Base-by-base conservation (phyloP, 1,140 invertebrate species). In the Pseudobourletiella spinata region DNA sequence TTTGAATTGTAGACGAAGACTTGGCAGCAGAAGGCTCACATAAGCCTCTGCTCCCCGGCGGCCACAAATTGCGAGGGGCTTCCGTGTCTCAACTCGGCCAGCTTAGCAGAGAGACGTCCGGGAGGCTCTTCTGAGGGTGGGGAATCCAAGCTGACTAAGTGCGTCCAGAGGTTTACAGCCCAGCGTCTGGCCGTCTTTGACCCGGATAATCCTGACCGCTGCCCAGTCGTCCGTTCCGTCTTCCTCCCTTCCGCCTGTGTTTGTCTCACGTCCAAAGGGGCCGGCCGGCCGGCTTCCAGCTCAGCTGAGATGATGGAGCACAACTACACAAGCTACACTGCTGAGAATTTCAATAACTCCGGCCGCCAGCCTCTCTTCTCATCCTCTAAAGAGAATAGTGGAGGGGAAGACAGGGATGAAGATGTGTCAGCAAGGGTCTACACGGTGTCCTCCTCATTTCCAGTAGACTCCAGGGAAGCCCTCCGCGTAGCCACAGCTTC, bases 1-100 rank as follows among this genome's bases (percentile, higher is more conserved):
- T 61, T 58, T 26, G 30, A 20, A 11, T 66, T 63, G n/a, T 51
- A 69, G 68, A 69, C 68, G 2, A 28, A 64, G 57, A 29, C 56
- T 18, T 69, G 62, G 65, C 64, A 67, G 39, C 68, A 69, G 52
- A 65, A 69, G 59, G 68, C 68, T 25, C 68, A 69, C 64, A 65
- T 69, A n/a, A 62, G 55, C 28, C 59, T 69, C 2, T 69, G 68
- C 39, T 59, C 68, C 14, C 62, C 61, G 26, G 26, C 30, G 30
- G 66, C 61, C 28, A 58, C 46, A 14, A 42, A 60, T 57, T 60
- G 61, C 39, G 26, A 56, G 25, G 63, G 63, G 11, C 20, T 22
- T 3, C 43, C 20, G 30, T 67, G 65, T 29, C 42, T 46, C 32
- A 39, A 39, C 8, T 11, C 32, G 32, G 8, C 32, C 32, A 39